Evolutionary conservation across 2,113 vertebrate genomes (phyloP), one percentile per base, ranked within the genome.

Genomic region (Corythoichthys intestinalis): DNA sequence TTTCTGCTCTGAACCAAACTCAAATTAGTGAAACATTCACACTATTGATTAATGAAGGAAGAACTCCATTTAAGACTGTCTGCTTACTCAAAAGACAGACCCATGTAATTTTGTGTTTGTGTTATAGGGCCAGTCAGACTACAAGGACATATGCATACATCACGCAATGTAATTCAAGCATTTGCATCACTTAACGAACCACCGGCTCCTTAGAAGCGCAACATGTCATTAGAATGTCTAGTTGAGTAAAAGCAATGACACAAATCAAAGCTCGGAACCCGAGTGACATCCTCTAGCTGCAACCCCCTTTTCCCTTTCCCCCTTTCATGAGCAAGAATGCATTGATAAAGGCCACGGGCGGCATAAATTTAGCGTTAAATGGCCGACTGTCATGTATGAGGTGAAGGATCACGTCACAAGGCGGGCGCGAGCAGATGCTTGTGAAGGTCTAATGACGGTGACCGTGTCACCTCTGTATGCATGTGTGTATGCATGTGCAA

Each of bases 261-360:
- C 83, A 88, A 90, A 88, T 87, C 84, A 90, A 85, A 85, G 83
- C 66, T 17, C 85, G 88, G 92, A 91, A 82, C 81, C 74, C 87
- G 92, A 92, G 91, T 86, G 89, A 93, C 90, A 88, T 91, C 92
- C 92, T 89, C 93, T 88, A 89, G 92, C 91, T 91, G 77, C 85
- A 80, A 89, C 86, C 88, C 38, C 39, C 41, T 56, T 46, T 61
- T 56, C 44, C 85, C 11, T 34, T 49, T 0, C 20, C 53, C 12
- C 56, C 6, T 58, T 14, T 58, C 56, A 58, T 5, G 20, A 58
- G 56, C 34, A 35, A 90, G 65, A 86, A 91, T 72, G 90, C 94
- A 93, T 64, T 81, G 86, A 87, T 90, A 88, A 92, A 92, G 88
- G 87, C 85, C 88, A 88, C 69, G 76, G 84, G 83, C 77, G 85